Base-by-base conservation (phyloP, 1,140 invertebrate species). In the Drosophila pseudoobscura region DNA sequence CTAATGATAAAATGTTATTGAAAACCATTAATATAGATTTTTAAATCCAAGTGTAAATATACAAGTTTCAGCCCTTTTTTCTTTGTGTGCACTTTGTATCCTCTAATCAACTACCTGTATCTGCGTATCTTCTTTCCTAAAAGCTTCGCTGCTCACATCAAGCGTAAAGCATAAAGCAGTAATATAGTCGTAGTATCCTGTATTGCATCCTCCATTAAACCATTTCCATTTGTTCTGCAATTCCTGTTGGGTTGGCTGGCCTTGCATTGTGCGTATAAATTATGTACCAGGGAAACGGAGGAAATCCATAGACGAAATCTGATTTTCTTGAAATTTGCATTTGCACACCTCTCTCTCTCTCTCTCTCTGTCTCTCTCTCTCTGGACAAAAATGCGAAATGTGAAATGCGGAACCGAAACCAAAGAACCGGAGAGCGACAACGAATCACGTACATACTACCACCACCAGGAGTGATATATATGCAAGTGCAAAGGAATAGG, bases 301-400 rank as follows among this genome's bases (percentile, higher is more conserved):
- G 35, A 8, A 60, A 74, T 80, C 73, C 63, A 80, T 66, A 85
- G 82, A 77, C 60, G 65, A 64, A 77, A 77, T 80, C 77, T 53
- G 69, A 60, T 85, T 85, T 71, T 71, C 65, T 50, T 70, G 44
- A 75, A 69, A 78, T 87, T 85, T 85, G 80, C 82, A 80, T 85
- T 87, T 82, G 69, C 77, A 85, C 82, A 39, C 35, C 35, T 39
- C 29, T 29, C 29, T 29, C 1, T 29, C 26, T 31, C 26, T 29
- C 26, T 29, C 26, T 6, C 26, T 7, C 26, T 1, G 6, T 29
- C 26, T 7, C 26, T 29, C 26, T 35, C 8, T 8, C 63, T 69
- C 75, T 79, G 63, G 53, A 80, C 20, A 20, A 87, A 80, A 75
- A 84, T 80, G 60, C 65, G 63, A 80, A 62, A 84, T 80, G 60